Base-by-base conservation (phyloP, 2,113 vertebrate genomes). In the Hippopotamus amphibius region DNA sequence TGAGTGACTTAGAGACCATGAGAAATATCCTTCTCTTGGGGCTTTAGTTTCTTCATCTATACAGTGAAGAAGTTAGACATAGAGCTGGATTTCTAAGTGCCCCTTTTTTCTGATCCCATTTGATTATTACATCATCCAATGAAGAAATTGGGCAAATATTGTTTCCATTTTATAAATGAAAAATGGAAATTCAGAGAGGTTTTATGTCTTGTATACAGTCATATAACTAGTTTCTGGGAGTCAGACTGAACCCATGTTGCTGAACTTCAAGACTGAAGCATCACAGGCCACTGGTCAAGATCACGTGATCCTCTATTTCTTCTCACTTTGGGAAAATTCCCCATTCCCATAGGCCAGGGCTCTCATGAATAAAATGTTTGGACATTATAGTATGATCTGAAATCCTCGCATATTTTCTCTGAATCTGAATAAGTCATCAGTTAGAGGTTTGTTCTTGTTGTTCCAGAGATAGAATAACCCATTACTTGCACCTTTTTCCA, bases 351-450 rank as follows among this genome's bases (percentile, higher is more conserved):
- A 93, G 88, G 46, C 41, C 28, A 79, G 14, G 37, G 43, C 46
- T 93, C 55, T 68, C 14, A 66, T 63, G 88, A 96, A 76, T 63
- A 71, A 85, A 90, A 79, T 53, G 10, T 79, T 65, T 50, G 66
- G 16, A 48, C 16, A 33, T 57, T 37, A 53, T 15, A 80, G 17
- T 88, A 21, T 76, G 24, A 83, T 83, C 74, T 77, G 85, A 89
- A 93, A 84, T 74, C 14, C 15, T 69, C 3, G 2, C 6, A 14
- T 81, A 48, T 65, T 90, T 93, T 96, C 65, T 83, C 69, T 92
- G 28, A 72, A 72, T 50, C 50, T 86, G 63, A 90, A n/a, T 85
- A 61, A 85, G 8, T 43, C 30, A 86, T 63, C 53, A 79, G 53
- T 93, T 88, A 89, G 53, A 80, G 7, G 37, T n/a, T 79, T 90